phyloP scores from a whole-genome alignment of 2,888 invertebrate genomes.

The Calephelis perditalis region DNA sequence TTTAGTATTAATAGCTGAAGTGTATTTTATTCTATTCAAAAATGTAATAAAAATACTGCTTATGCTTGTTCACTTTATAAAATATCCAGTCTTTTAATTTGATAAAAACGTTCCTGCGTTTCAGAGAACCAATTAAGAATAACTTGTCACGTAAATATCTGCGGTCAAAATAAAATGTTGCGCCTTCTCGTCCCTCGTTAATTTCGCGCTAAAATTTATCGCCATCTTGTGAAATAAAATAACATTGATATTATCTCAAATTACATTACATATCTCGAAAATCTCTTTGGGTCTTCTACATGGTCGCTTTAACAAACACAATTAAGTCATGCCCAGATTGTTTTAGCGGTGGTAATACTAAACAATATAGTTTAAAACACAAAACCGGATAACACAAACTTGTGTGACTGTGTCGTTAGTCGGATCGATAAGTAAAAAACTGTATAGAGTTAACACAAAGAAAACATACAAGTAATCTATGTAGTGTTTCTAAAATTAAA shows the following conservation, averaged over 20 bases:
- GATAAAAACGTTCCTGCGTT: conserved; percentile 27
- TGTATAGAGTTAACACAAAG: no score
- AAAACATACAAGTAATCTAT: no score
- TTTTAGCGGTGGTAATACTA: background rate
- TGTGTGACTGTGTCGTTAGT: no score
- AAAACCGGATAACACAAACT: background rate
- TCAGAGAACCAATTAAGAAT: conserved; percentile 49
- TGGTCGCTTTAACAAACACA: conserved; percentile 15
- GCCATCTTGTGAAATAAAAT: conserved; percentile 30
- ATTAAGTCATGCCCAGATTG: conserved; percentile 4
- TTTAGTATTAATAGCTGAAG: no score
- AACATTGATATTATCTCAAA: conserved; percentile 28
- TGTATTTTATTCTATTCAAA: no score
- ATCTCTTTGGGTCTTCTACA: conserved; percentile 2
- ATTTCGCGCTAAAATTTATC: conserved; percentile 55
- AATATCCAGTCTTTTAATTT: background rate
- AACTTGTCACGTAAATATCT: conserved; percentile 41
- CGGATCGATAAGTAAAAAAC: no score
- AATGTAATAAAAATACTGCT: no score
- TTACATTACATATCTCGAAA: conserved; percentile 21
- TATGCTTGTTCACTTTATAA: no score
- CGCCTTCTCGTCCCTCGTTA: conserved; percentile 45
- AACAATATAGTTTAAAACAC: conserved; percentile 3
- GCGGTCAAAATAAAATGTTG: conserved; percentile 37
- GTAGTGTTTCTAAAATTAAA: no score